Evolutionary conservation across 2,113 vertebrate genomes (phyloP), one percentile per base, ranked within the genome.

Genomic region (Leucosticte australis): DNA sequence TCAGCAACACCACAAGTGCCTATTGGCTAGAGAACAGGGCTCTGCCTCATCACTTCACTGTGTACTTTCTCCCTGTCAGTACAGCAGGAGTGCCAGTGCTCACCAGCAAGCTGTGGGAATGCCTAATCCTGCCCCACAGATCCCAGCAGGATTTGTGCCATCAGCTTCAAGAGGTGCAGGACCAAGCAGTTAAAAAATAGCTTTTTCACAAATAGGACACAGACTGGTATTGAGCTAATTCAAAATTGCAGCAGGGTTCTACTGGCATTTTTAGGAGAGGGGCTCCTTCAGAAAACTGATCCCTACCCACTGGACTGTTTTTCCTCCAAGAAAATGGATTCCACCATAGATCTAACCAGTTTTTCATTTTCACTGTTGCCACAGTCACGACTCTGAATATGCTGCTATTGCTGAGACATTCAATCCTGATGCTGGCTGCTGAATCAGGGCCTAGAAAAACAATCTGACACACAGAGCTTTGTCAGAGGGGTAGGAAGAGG

Each of bases 181-280:
- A 50, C 4, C 1, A 0, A 53, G 8, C 64, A n/a, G 15, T 7
- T 28, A 14, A 46, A 37, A 10, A 24, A 10, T 0, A 41, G 46
- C 22, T 49, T 90, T 85, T 39, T 31, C 62, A 89, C 28, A 46
- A 20, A 52, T 5, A 30, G 19, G 27, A 37, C 22, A 59, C 13
- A 60, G 60, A 31, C 9, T 18, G 30, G 37, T 17, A 44, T 46
- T 10, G 9, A 33, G 57, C 35, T 4, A 33, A 76, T 90, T 50
- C 23, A 49, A 50, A 67, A 79, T 2, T n/a, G 31, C 27, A 64
- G 14, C 39, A 71, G 67, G 26, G 6, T 10, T 41, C 33, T 63
- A 7, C 5, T 5, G 6, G 33, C 6, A 24, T 52, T 67, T 59
- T 85, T 15, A 52, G 33, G 60, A 30, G 23, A 35, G 18, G 49